phyloP scores from a whole-genome alignment of 2,113 vertebrate species.

The Tetrao urogallus region DNA sequence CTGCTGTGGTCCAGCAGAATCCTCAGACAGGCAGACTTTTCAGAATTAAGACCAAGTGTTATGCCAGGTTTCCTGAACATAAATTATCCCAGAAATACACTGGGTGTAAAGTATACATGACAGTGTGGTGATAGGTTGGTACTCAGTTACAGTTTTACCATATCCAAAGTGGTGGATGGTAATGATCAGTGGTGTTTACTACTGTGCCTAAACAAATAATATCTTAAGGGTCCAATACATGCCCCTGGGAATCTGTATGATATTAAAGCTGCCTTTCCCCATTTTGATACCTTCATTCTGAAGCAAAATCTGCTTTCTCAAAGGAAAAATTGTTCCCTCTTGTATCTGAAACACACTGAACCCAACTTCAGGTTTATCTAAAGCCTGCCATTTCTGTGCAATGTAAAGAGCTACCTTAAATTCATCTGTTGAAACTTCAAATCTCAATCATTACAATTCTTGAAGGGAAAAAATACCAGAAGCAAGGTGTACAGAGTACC shows the following conservation, averaged over 20 bases:
- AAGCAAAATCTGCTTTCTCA: neutral
- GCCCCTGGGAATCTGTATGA: neutral
- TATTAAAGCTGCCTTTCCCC: neutral
- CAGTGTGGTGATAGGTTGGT: neutral
- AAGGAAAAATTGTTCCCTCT: neutral
- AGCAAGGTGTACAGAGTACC: neutral
- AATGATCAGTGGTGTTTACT: neutral
- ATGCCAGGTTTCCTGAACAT: neutral
- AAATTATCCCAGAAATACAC: neutral
- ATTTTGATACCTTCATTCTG: neutral
- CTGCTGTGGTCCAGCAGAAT: neutral
- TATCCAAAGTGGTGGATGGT: neutral
- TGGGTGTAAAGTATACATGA: neutral
- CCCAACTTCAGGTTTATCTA: neutral
- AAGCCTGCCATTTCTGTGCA: neutral
- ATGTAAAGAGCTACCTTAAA: rapidly evolving
- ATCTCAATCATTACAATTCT: neutral
- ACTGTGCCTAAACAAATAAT: neutral
- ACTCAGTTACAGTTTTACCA: rapidly evolving
- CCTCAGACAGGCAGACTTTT: neutral
- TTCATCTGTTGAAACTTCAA: neutral
- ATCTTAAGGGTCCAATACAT: rapidly evolving
- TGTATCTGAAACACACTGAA: neutral
- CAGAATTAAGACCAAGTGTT: neutral
- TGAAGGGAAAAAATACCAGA: too few species aligned